Base-by-base conservation (phyloP, 2,888 invertebrate species). In the Sylvicola cinctus region DNA sequence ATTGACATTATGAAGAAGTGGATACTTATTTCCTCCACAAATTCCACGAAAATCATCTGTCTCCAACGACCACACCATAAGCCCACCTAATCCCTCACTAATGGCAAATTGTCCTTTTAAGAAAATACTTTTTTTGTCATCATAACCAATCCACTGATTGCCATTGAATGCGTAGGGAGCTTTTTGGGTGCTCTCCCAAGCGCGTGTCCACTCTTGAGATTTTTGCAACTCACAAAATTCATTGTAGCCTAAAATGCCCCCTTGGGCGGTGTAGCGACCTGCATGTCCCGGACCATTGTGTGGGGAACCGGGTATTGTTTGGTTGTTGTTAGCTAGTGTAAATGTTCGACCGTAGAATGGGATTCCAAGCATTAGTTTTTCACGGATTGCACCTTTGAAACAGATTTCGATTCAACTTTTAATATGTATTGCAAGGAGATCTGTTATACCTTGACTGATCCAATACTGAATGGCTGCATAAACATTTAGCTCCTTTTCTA, bases 41-140 rank as follows among this genome's bases (percentile, higher is more conserved):
- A 48, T 42, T 1, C 73, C 76, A 10, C 49, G 57, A 45, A 77
- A 76, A 47, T 83, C 83, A 44, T 83, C 83, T 4, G 74, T 74
- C 49, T 84, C 84, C 8, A 83, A 61, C 29, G 77, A 74, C 83
- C 83, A 84, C 1, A 76, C 47, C 80, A 83, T 80, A 1, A 66
- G 61, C 16, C 78, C 81, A 34, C 62, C 63, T 34, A 71, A 47
- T 36, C 61, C 42, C 36, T 51, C 37, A 34, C 55, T 41, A 49
- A 61, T 48, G 23, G 61, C 52, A 41, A 52, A 58, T 44, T 55
- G 37, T 17, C 61, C 48, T 58, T 70, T 50, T 2, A 47, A 39
- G 2, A 37, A 41, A 14, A 58, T 39, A 7, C 76, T 75, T 34
- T 55, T 48, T n/a, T 51, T 47, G 42, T 72, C 57, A 39, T 80